Evolutionary conservation across 2,888 invertebrate genomes (phyloP).

Genomic region (Saturnia japonica): DNA sequence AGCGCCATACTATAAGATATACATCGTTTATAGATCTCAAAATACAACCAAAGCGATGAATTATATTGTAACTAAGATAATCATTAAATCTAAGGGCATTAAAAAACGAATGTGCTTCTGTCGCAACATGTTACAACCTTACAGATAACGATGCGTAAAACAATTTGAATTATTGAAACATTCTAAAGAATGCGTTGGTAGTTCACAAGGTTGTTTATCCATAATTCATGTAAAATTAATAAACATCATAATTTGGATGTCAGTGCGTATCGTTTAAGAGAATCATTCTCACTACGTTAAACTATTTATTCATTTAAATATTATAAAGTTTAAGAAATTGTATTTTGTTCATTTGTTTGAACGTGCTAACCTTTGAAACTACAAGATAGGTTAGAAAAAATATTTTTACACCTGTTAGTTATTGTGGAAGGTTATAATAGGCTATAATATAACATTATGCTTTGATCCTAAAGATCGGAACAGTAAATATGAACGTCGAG

Average conservation of each 20-base stretch:
- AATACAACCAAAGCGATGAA: too few relatives aligned
- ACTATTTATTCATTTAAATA: too few relatives aligned
- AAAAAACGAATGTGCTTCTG: neutral
- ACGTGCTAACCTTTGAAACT: neutral
- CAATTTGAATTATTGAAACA: neutral
- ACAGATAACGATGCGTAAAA: constrained; percentile 1
- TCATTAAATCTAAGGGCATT: neutral
- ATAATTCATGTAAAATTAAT: neutral
- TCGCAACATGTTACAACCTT: neutral
- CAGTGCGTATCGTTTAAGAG: neutral
- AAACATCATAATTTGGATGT: neutral
- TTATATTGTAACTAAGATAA: neutral
- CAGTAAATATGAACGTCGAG: too few relatives aligned
- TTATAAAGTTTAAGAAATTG: too few relatives aligned
- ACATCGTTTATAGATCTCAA: too few relatives aligned
- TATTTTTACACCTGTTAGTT: too few relatives aligned
- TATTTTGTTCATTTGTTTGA: neutral
- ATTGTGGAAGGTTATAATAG: too few relatives aligned
- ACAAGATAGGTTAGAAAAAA: too few relatives aligned
- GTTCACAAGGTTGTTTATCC: neutral
- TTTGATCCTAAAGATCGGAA: too few relatives aligned
- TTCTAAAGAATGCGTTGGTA: neutral
- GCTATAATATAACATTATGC: too few relatives aligned
- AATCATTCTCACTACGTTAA: neutral
- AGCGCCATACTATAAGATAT: too few relatives aligned